Evolutionary conservation across 2,888 invertebrate genomes (phyloP), one percentile per base, ranked within the genome.

Genomic region (Macrostomum cliftonense): DNA sequence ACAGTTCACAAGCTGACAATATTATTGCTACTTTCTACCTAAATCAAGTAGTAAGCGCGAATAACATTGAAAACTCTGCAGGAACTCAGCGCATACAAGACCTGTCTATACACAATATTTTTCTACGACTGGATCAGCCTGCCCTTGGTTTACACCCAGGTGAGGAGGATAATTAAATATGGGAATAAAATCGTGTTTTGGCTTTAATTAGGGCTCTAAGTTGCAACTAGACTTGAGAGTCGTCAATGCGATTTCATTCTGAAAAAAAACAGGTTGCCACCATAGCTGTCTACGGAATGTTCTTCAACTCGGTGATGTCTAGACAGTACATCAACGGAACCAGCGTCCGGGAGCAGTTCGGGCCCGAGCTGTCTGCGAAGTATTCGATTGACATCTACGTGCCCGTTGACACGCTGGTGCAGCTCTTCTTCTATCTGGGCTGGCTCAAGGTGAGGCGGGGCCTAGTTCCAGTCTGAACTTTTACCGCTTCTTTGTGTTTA

Each of bases 271-370:
- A 88, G 87, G 88, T 88, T 55, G 88, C 88, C 36, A 89, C 89
- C 1, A 71, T 89, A 57, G 83, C 88, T 12, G 76, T 87, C 49
- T 87, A 89, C 68, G 81, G 82, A 11, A 89, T 87, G 70, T 89
- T 89, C 70, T 78, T 85, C 53, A 83, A 86, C 7, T 83, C 83
- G 12, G 74, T 89, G 49, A 76, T 89, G 72, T 88, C 87, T 0
- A 76, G 84, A 14, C 88, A 89, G 73, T 81, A 85, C 71, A 75
- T 84, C 1, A 79, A 80, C 49, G 71, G 55, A 70, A 51, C 49
- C 12, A 53, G 58, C 42, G 56, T 55, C 37, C 4, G 17, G 19
- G n/a, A 45, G 38, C 2, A 42, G 12, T 16, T 42, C n/a, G 46
- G 46, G 4, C 28, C 28, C 28, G n/a, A n/a, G 13, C 20, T 46